Percentiles rank a stretch among this genome's conserved stretches.
Evolutionary conservation across 2,888 invertebrate species (phyloP).

Genomic region (Hydrotaea cyrtoneurina): DNA sequence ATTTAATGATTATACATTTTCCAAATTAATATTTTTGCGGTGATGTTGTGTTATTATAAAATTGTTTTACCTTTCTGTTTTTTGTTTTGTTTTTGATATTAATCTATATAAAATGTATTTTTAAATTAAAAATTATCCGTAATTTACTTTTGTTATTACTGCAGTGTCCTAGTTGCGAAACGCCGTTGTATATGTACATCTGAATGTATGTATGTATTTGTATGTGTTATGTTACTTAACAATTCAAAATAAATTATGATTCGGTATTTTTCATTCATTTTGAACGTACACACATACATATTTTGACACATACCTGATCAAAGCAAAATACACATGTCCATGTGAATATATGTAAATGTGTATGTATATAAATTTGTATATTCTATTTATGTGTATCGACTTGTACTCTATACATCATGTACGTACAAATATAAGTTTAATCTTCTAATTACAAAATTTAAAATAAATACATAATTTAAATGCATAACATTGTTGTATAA

Average conservation of each 20-base stretch:
- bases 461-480: constrained; percentile 59
- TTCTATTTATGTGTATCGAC: constrained; percentile 24
- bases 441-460: constrained; percentile 28
- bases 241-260: constrained; percentile 52
- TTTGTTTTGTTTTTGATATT: not conserved
- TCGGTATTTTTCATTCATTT: constrained; percentile 24
- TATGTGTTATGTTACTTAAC: constrained; percentile 43
- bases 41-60: constrained; percentile 29
- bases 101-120: constrained; percentile 28
- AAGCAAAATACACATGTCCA: not conserved
- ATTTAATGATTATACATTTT: not conserved
- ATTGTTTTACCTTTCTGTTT: not conserved
- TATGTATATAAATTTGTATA: not conserved
- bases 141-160: constrained; percentile 24
- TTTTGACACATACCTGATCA: not conserved
- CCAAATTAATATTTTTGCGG: not conserved
- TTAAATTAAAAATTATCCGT: constrained; percentile 47
- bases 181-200: not conserved
- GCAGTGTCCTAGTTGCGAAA: constrained; percentile 12
- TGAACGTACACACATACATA: not conserved
- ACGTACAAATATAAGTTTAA: constrained; percentile 18
- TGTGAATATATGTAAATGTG: not conserved
- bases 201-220: constrained; percentile 16
- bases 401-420: not conserved
- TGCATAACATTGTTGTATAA: constrained; percentile 44